These are phyloP conservation scores for Tychaedon coryphoeus DNA, from an alignment of 2,113 vertebrate species.

Conservation along the genomic window DNA sequence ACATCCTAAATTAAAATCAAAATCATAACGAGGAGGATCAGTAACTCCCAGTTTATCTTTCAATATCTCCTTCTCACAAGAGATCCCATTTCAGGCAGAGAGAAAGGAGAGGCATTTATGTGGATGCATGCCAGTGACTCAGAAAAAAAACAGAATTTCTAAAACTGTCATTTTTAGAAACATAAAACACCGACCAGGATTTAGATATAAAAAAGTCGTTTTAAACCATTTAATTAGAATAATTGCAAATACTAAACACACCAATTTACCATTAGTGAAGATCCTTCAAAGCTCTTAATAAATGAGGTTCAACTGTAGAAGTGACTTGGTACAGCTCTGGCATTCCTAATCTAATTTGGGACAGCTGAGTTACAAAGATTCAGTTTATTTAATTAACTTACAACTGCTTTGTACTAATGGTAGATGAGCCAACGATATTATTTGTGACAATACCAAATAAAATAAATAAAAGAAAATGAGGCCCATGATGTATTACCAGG, in stretches of 20 bases:
- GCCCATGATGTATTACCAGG: slow-evolving; percentile 79
- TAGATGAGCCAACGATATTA: slow-evolving; percentile 78
- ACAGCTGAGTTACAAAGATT: slow-evolving; percentile 71
- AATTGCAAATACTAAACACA: slow-evolving; percentile 34
- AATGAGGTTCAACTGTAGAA: slow-evolving; percentile 73
- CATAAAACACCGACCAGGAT: neutral
- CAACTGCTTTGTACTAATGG: slow-evolving; percentile 72
- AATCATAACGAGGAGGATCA: neutral
- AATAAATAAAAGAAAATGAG: slow-evolving; percentile 79
- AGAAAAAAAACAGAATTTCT: neutral
- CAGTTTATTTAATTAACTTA: slow-evolving; percentile 82
- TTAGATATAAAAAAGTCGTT: slow-evolving; percentile 46
- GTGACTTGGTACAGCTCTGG: slow-evolving; percentile 64
- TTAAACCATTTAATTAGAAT: slow-evolving; percentile 69
- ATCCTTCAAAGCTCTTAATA: slow-evolving; percentile 60
- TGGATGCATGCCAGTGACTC: neutral
- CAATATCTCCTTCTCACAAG: neutral
- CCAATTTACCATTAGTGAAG: slow-evolving; percentile 28
- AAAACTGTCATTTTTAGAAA: neutral
- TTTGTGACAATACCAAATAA: slow-evolving; percentile 84
- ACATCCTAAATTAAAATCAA: neutral
- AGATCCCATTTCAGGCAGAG: neutral
- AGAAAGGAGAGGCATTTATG: neutral
- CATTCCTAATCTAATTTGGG: slow-evolving; percentile 79
- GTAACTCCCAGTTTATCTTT: neutral